These are phyloP conservation scores for Centropus unirufus DNA, from an alignment of 2,113 vertebrate genomes.

Conservation along the genomic window DNA sequence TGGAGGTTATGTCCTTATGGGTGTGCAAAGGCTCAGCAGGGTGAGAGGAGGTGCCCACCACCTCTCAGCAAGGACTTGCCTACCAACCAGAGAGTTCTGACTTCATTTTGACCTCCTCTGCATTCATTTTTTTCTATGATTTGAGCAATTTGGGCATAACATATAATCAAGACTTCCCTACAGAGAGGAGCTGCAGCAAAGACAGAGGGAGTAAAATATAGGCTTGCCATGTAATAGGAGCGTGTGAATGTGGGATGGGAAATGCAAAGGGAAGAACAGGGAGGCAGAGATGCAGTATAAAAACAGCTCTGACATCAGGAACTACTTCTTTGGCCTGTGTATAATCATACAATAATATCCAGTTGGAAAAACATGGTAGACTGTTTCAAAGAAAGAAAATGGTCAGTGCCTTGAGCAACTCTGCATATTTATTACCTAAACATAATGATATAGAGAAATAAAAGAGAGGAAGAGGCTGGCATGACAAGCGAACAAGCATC, in stretches of 20 bases:
- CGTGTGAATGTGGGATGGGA: conserved; percentile 64
- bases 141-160: conserved; percentile 8
- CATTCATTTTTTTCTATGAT: not conserved
- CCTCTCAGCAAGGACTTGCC: not conserved
- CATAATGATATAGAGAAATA: conserved; percentile 53
- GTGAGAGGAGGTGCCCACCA: not conserved
- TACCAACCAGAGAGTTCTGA: not conserved
- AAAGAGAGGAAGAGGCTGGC: not conserved
- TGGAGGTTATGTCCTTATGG: conserved; percentile 29
- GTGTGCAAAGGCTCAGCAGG: not conserved
- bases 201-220: conserved; percentile 55
- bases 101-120: conserved; percentile 15
- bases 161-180: conserved; percentile 63
- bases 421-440: conserved; percentile 46
- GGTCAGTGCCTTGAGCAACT: not conserved
- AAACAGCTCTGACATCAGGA: not conserved
- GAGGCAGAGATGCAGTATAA: not conserved
- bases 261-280: not conserved
- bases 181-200: not conserved
- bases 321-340: conserved; percentile 25
- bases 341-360: conserved; percentile 42
- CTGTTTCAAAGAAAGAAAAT: not conserved
- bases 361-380: conserved; percentile 17
- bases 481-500: not conserved
- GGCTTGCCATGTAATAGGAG: conserved; percentile 43